These are phyloP conservation scores for Apus apus DNA, from an alignment of 2,113 vertebrate species.

Conservation along the genomic window DNA sequence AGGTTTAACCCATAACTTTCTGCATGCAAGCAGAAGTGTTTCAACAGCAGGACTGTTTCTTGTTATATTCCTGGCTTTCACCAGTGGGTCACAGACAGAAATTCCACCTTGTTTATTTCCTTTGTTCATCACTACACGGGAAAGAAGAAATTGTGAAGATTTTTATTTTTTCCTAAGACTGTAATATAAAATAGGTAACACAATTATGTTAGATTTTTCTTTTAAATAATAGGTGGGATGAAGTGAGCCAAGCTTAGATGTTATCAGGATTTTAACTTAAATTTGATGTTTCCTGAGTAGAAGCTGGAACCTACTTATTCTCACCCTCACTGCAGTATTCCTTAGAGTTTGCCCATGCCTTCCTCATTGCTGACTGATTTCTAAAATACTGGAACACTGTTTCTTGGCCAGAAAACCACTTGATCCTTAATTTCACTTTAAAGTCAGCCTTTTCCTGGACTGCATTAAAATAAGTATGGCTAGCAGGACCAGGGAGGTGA, in stretches of 20 bases:
- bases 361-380: not conserved
- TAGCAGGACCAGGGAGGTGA: too few relatives aligned
- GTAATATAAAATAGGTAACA: not conserved
- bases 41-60: not conserved
- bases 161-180: not conserved
- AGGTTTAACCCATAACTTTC: not conserved
- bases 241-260: not conserved
- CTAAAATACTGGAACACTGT: not conserved
- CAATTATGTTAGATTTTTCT: not conserved
- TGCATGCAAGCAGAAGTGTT: not conserved
- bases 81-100: not conserved
- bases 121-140: not conserved
- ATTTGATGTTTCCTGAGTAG: not conserved
- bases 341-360: not conserved
- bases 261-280: not conserved
- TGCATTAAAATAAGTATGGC: too few relatives aligned
- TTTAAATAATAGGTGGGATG: not conserved
- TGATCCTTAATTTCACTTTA: not conserved
- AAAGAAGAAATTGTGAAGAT: not conserved
- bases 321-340: not conserved
- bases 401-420: not conserved
- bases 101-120: fast-evolving
- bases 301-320: not conserved
- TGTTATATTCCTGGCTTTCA: not conserved
- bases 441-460: not conserved